A percentile compares a stretch with the other conserved stretches of the same genome.
Evolutionary conservation across 2,113 vertebrate species (phyloP).

Genomic region (Vimba vimba): DNA sequence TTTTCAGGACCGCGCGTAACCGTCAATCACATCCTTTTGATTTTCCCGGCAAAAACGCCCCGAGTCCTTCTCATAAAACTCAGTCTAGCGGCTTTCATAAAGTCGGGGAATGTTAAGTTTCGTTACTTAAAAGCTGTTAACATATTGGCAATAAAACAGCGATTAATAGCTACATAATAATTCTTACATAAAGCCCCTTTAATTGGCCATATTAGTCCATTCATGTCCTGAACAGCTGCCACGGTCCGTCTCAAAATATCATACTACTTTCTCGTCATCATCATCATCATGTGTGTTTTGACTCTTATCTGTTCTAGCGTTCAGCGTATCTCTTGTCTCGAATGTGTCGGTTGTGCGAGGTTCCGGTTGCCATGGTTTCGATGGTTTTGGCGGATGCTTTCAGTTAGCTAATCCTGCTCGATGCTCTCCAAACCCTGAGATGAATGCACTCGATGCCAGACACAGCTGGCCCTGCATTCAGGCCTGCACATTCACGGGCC

Average conservation of each 20-base stretch:
- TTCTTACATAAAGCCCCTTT: neutral
- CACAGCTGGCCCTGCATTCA: slow-evolving; percentile 54
- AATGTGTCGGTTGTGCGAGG: slow-evolving; percentile 23
- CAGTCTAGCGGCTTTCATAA: too few relatives aligned
- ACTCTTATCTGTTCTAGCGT: slow-evolving; percentile 43
- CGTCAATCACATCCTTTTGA: too few relatives aligned
- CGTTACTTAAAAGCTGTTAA: too few relatives aligned
- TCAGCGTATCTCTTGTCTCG: slow-evolving; percentile 9
- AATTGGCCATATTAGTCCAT: neutral
- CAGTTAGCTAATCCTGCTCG: slow-evolving; percentile 58
- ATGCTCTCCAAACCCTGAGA: slow-evolving; percentile 51
- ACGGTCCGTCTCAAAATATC: neutral
- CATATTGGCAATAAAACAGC: too few relatives aligned
- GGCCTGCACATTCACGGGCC: slow-evolving; percentile 32
- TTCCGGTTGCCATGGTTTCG: slow-evolving; percentile 57
- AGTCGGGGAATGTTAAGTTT: too few relatives aligned
- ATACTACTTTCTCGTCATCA: neutral
- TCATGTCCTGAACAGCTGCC: neutral
- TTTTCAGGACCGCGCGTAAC: too few relatives aligned
- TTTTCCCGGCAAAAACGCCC: too few relatives aligned
- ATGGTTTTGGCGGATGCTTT: slow-evolving; percentile 56
- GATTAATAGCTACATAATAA: too few relatives aligned
- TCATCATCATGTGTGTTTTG: slow-evolving; percentile 38
- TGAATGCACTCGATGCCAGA: slow-evolving; percentile 58
- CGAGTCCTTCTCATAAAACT: too few relatives aligned